These are phyloP conservation scores for Cinclus mexicanus DNA, from an alignment of 2,113 vertebrate genomes.

Conservation along the genomic window DNA sequence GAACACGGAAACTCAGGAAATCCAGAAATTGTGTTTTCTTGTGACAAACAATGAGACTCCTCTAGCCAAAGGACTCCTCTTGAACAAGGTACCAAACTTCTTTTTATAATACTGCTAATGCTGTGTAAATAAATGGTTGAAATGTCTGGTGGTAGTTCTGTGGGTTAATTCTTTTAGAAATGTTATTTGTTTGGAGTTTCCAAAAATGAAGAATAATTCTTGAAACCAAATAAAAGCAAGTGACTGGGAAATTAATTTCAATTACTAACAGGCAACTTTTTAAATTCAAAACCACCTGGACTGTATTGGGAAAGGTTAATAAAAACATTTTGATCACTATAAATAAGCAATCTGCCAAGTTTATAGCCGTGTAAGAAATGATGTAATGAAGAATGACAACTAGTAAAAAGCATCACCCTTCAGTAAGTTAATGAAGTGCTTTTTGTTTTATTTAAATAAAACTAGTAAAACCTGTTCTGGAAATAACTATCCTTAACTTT, in stretches of 20 bases:
- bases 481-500: not conserved
- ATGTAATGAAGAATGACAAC: not conserved
- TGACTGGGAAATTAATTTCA: not conserved
- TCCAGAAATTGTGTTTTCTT: not conserved
- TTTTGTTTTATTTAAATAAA: not conserved
- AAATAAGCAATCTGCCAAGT: not conserved
- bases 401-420: not conserved
- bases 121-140: not conserved
- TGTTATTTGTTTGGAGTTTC: not conserved
- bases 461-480: constrained; percentile 18
- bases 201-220: not conserved
- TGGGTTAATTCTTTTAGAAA: not conserved
- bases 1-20: not conserved
- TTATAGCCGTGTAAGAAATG: not conserved
- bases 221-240: not conserved
- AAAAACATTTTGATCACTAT: not conserved
- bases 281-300: not conserved
- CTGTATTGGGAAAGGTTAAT: not conserved
- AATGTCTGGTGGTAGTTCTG: not conserved
- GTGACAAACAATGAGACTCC: not conserved
- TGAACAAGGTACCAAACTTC: not conserved
- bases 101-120: not conserved
- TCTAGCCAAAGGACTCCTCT: not conserved
- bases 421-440: not conserved
- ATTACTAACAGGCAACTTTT: not conserved